phyloP scores from a whole-genome alignment of 92 coral and sea anemone genomes.

The Nematostella vectensis region DNA sequence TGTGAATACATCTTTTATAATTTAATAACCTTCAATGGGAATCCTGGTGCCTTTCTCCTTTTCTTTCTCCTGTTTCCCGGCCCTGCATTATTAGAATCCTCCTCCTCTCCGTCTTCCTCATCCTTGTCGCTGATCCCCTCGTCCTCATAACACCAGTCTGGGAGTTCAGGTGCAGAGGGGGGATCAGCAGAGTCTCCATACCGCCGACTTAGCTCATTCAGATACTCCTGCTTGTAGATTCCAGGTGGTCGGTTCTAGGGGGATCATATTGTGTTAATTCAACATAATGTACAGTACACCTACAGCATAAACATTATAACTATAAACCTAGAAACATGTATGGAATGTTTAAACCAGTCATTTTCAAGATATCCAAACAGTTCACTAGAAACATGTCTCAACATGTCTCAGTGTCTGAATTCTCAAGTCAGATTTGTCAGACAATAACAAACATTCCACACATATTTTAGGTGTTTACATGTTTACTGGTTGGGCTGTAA shows the following conservation, averaged over 20 bases:
- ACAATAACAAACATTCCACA: no score
- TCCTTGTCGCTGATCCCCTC: slow-evolving; percentile 70
- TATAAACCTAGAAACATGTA: background rate
- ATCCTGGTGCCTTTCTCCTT: slow-evolving; percentile 53
- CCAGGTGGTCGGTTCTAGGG: slow-evolving; percentile 80
- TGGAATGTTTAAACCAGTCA: no score
- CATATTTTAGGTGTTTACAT: no score
- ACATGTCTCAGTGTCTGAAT: no score
- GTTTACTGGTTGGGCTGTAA: no score
- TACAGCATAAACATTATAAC: background rate
- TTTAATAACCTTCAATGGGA: slow-evolving; percentile 20
- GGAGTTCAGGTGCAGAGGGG: slow-evolving; percentile 63
- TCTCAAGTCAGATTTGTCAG: no score
- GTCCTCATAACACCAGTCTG: slow-evolving; percentile 94
- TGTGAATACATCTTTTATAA: no score
- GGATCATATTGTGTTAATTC: background rate
- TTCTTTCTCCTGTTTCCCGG: slow-evolving; percentile 61
- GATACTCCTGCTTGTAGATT: slow-evolving; percentile 81
- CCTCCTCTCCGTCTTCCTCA: slow-evolving; percentile 65
- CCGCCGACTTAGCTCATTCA: slow-evolving; percentile 66
- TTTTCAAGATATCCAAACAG: no score
- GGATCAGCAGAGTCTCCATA: slow-evolving; percentile 64
- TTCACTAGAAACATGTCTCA: no score
- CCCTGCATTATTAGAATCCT: slow-evolving; percentile 10
- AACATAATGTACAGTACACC: background rate